Base-by-base conservation (phyloP, 2,797 vertebrate genomes). In the Spinibarbus caldwelli region DNA sequence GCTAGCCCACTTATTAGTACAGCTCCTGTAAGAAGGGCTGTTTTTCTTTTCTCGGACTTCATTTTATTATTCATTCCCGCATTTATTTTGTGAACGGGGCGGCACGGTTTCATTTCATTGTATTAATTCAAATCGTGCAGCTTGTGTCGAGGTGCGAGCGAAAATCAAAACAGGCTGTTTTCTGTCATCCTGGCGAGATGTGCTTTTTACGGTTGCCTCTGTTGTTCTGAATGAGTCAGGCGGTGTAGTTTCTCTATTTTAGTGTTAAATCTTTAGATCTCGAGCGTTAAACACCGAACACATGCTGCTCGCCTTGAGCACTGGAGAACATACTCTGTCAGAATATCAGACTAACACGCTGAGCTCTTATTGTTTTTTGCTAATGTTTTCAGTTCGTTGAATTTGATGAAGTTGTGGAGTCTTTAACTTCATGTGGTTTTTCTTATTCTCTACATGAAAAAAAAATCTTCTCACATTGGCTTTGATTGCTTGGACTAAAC, bases 1-100 rank as follows among this genome's bases (percentile, higher is more conserved):
- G 81, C 80, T 84, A 81, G 86, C 87, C 57, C 59, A 80, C 86
- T 91, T 87, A 89, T 88, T 87, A 85, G 85, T 89, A 47, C 41
- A 62, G 78, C 87, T 90, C 70, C 81, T 90, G 85, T 84, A 79
- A 87, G 87, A 77, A 64, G 59, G 72, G 54, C 57, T 76, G 82
- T 75, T 76, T 76, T 82, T 23, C 26, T 72, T 81, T 81, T 45
- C 80, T 83, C 45, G 41, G 15, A 21, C 54, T 68, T 84, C 62
- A 4, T 77, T 68, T 84, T 57, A 67, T 68, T 59, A 41, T 43
- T 78, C 62, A 52, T 68, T 52, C 23, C 34, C 5, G 67, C 52
- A 72, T 79, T 71, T 49, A 59, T 59, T 71, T 79, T 57, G 83
- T 59, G 66, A 78, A 80, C 80, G 62, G 52, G 49, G 57, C 38